phyloP scores from a whole-genome alignment of 1,140 invertebrate genomes.

The Mamestra configurata region DNA sequence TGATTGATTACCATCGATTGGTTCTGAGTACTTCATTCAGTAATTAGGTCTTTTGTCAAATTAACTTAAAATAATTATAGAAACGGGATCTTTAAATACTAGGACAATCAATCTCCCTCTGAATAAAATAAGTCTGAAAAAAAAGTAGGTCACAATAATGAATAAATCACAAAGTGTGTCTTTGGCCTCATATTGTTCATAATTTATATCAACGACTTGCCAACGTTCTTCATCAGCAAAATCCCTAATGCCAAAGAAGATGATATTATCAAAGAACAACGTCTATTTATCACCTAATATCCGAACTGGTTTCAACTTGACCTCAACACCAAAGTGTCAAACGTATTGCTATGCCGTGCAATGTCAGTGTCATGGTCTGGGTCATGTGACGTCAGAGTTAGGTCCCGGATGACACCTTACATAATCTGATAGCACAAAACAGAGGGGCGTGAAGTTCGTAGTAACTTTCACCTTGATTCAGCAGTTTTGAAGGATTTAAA shows the following conservation, averaged over 20 bases:
- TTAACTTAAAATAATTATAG: no score
- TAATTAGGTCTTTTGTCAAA: no score
- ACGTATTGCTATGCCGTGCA: not conserved
- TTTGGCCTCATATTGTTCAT: no score
- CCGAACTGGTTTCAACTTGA: not conserved
- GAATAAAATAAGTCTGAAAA: no score
- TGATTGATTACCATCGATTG: no score
- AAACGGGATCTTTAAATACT: no score
- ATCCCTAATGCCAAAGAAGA: not conserved
- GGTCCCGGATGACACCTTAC: not conserved
- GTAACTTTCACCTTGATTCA: no score
- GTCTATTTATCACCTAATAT: not conserved
- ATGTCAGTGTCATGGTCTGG: conserved; percentile 31
- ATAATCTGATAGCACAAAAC: not conserved
- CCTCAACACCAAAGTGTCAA: not conserved
- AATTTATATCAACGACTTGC: not conserved
- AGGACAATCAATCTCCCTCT: no score
- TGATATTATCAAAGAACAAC: not conserved
- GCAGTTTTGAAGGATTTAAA: no score
- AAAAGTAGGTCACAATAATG: no score
- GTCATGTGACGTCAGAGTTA: not conserved
- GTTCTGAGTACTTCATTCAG: no score
- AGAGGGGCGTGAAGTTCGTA: not conserved
- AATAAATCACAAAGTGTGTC: no score
- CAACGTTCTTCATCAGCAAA: not conserved